Conservation (phyloP, 1,140 invertebrate species). For the Papilio glaucus region DNA sequence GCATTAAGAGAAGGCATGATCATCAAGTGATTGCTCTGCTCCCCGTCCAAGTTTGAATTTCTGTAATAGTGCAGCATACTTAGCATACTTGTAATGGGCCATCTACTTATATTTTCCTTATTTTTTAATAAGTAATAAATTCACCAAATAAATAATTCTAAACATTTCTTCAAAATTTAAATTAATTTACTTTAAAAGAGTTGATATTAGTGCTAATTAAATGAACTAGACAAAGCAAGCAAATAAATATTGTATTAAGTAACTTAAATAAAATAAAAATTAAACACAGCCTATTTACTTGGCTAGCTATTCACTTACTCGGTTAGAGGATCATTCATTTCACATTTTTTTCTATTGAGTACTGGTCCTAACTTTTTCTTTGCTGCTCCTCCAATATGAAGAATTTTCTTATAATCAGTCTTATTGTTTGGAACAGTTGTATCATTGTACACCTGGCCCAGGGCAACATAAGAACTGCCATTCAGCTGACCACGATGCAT, state of each 20-base stretch:
- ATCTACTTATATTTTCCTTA: constrained; percentile 22
- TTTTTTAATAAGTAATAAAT: no score
- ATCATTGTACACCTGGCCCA: constrained; percentile 52
- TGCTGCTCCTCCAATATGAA: constrained; percentile 46
- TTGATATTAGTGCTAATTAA: background rate
- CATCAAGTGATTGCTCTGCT: constrained; percentile 37
- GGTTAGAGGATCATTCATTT: constrained; percentile 46
- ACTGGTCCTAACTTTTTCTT: constrained; percentile 56
- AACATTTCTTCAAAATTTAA: background rate
- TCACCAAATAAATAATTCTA: no score
- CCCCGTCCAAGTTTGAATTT: constrained; percentile 41
- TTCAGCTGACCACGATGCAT: constrained; percentile 61
- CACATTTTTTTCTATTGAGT: constrained; percentile 49
- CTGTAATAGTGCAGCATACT: constrained; percentile 60
- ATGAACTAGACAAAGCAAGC: background rate
- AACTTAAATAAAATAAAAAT: background rate
- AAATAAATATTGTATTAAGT: background rate
- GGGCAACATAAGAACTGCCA: constrained; percentile 55
- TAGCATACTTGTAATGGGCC: constrained; percentile 52
- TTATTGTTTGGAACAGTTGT: constrained; percentile 56
- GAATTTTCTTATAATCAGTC: constrained; percentile 50
- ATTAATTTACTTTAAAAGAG: background rate
- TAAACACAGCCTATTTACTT: background rate
- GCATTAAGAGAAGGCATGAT: constrained; percentile 63
- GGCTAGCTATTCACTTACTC: constrained; percentile 53